Percentiles rank a stretch among this genome's conserved stretches.
Conservation (phyloP, 2,888 invertebrate species). For the Heliconius aoede region DNA sequence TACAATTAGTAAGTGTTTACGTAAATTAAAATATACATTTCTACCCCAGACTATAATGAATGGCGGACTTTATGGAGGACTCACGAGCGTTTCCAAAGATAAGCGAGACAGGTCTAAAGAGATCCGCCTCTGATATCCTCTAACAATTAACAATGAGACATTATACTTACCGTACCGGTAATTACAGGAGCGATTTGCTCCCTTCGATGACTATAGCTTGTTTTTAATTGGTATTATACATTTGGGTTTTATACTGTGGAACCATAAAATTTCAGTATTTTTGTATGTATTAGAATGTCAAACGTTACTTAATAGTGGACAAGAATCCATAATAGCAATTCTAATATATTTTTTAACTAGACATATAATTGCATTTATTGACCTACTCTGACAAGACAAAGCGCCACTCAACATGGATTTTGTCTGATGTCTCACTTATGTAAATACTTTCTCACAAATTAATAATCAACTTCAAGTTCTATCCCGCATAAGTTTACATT, state of each 20-base stretch:
- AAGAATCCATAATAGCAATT: no score
- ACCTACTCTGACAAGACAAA: no score
- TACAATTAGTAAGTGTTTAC: no score
- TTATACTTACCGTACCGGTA: slow-evolving; percentile 79
- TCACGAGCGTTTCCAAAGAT: slow-evolving; percentile 65
- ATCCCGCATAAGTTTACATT: no score
- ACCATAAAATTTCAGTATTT: neutral
- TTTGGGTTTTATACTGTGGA: slow-evolving; percentile 38
- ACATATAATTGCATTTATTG: no score
- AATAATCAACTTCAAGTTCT: neutral
- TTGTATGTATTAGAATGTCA: neutral
- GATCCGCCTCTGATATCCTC: slow-evolving; percentile 77
- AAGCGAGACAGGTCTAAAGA: slow-evolving; percentile 76
- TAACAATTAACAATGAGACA: slow-evolving; percentile 84
- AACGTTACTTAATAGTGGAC: no score
- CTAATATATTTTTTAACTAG: no score
- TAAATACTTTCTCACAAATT: no score
- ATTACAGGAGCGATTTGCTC: slow-evolving; percentile 76
- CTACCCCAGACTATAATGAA: slow-evolving; percentile 43
- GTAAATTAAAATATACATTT: no score
- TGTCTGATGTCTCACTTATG: no score
- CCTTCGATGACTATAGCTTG: slow-evolving; percentile 63
- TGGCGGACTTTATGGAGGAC: slow-evolving; percentile 55
- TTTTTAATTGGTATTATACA: slow-evolving; percentile 56
- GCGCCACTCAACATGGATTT: no score